Conservation (phyloP, 2,797 vertebrate genomes). For the Sebastes flavidus region DNA sequence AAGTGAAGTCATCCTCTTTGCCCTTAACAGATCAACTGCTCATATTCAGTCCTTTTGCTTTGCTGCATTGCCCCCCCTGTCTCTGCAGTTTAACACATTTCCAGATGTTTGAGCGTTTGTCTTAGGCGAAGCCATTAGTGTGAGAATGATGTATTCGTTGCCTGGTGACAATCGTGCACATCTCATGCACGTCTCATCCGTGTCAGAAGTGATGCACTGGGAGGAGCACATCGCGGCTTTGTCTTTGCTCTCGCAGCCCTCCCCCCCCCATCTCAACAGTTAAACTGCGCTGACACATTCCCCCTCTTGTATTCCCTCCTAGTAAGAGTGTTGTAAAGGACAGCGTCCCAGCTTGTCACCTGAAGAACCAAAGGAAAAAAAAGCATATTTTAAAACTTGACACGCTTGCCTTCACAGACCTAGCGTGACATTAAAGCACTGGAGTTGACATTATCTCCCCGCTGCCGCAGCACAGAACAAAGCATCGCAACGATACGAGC, state of each 20-base stretch:
- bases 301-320: conserved; percentile 47
- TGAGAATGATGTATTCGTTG: conserved; percentile 32
- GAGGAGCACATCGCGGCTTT: conserved; percentile 42
- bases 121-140: conserved; percentile 33
- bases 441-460: conserved; percentile 73
- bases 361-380: conserved; percentile 64
- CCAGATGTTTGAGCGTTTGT: conserved; percentile 38
- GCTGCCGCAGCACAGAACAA: conserved; percentile 53
- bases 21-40: conserved; percentile 22
- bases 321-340: conserved; percentile 59
- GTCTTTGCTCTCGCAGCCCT: conserved; percentile 35
- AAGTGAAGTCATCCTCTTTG: conserved; percentile 17
- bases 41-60: not conserved
- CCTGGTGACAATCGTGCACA: conserved; percentile 57
- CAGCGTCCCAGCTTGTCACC: conserved; percentile 66
- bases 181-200: conserved; percentile 15
- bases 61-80: conserved; percentile 3
- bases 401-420: conserved; percentile 62
- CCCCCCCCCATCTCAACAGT: conserved; percentile 15
- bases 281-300: conserved; percentile 54
- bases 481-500: conserved; percentile 33
- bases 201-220: conserved; percentile 57
- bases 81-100: conserved; percentile 32
- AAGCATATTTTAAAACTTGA: conserved; percentile 65
- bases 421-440: conserved; percentile 67